Evolutionary conservation across 30 jellyfish, hydroid and myxozoan genomes (phyloP).

Genomic region (Calvadosia cruxmelitensis): DNA sequence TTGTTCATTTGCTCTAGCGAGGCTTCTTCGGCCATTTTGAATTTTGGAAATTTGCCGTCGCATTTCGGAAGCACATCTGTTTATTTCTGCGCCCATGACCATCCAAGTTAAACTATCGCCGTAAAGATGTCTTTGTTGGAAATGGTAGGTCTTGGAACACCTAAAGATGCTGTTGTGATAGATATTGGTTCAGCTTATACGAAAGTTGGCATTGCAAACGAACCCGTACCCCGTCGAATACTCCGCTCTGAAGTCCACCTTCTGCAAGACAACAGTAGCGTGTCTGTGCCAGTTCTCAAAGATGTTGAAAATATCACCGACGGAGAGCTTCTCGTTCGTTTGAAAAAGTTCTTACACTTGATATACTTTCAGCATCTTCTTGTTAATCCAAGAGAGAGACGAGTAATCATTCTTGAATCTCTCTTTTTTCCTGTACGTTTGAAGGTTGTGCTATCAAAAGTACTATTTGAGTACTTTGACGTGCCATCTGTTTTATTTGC

Average conservation of each 20-base stretch:
- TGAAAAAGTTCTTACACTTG: conserved; percentile 62
- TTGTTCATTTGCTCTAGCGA: no score
- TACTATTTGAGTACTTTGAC: conserved; percentile 58
- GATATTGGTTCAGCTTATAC: conserved; percentile 94
- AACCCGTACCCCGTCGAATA: conserved; percentile 74
- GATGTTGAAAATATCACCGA: conserved; percentile 8
- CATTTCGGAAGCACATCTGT: no score
- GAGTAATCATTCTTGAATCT: conserved; percentile 82
- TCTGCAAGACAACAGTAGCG: conserved; percentile 6
- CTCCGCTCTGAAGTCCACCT: conserved; percentile 55
- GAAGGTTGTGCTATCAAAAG: conserved; percentile 53
- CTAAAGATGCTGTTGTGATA: conserved; percentile 77
- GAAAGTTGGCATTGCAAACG: conserved; percentile 90
- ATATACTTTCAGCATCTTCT: conserved; percentile 63
- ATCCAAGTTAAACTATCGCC: no score
- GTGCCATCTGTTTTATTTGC: conserved; percentile 67
- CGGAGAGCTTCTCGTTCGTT: conserved; percentile 13
- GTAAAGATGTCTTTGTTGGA: conserved; percentile 81
- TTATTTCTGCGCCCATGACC: no score
- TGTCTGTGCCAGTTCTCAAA: background rate
- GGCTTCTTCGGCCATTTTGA: no score
- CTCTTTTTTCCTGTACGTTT: conserved; percentile 51
- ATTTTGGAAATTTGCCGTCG: no score
- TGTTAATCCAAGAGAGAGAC: conserved; percentile 90
- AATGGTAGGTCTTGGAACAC: conserved; percentile 91